Evolutionary conservation across 2,113 vertebrate species (phyloP).

Genomic region (Caretta caretta): DNA sequence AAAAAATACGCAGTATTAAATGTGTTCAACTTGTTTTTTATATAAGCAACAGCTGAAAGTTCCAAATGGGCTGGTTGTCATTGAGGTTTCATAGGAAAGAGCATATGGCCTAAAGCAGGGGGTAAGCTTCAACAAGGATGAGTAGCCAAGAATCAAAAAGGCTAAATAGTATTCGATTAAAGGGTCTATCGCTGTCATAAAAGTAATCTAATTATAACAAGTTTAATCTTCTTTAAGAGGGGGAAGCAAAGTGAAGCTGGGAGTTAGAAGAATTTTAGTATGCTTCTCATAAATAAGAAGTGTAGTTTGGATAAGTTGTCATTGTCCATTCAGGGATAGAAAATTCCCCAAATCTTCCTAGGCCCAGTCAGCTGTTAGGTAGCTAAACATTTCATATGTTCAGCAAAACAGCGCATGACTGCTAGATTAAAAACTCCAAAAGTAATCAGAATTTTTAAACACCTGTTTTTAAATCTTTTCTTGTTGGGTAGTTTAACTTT

Average conservation of each 20-base stretch:
- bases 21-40: slow-evolving; percentile 45
- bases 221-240: neutral
- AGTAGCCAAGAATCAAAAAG: neutral
- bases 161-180: neutral
- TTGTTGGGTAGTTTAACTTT: neutral
- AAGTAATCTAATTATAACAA: neutral
- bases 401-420: neutral
- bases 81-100: neutral
- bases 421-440: neutral
- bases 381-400: neutral
- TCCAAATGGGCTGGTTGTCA: accelerated
- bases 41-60: neutral
- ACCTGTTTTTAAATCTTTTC: neutral
- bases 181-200: neutral
- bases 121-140: neutral
- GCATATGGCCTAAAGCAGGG: neutral
- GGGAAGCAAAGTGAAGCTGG: neutral
- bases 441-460: neutral
- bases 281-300: neutral
- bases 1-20: slow-evolving; percentile 42
- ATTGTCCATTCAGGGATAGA: neutral
- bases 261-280: neutral
- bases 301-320: neutral
- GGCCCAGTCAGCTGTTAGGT: neutral
- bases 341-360: neutral